phyloP scores from a whole-genome alignment of 2,888 invertebrate species.

The Apotomis betuletana region DNA sequence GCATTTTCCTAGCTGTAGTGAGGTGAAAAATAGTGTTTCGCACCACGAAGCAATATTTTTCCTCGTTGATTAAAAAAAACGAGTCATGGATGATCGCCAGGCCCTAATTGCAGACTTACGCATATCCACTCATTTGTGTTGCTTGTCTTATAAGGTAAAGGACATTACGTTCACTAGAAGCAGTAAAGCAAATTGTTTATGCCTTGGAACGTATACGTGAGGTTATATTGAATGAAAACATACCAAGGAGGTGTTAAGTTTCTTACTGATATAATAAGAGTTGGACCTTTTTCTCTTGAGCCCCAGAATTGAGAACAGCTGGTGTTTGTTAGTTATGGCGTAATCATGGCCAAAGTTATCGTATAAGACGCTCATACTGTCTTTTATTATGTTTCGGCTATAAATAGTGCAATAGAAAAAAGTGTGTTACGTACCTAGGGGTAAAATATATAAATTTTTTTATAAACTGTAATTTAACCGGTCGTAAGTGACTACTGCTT shows the following conservation, averaged over 20 bases:
- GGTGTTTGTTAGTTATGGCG: neutral
- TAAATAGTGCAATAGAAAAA: neutral
- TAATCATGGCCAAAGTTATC: neutral
- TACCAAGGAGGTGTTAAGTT: neutral
- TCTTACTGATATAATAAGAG: neutral
- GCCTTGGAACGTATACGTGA: no score
- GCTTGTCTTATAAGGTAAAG: no score
- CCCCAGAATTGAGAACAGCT: constrained; percentile 3
- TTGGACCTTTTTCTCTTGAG: neutral
- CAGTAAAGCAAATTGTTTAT: constrained; percentile 6
- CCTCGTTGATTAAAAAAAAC: no score
- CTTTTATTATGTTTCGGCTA: neutral
- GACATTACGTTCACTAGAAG: neutral
- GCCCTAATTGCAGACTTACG: no score
- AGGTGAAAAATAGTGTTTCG: no score
- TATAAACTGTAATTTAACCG: no score
- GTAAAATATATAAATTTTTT: neutral
- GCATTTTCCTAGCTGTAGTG: no score
- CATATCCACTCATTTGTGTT: no score
- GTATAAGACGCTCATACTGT: neutral
- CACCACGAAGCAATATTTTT: no score
- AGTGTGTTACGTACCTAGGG: neutral
- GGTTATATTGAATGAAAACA: neutral
- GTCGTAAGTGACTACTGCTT: no score
- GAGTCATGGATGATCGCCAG: no score